Conservation (phyloP, 64 coral and sea anemone species). For the Stichodactyla helianthus region DNA sequence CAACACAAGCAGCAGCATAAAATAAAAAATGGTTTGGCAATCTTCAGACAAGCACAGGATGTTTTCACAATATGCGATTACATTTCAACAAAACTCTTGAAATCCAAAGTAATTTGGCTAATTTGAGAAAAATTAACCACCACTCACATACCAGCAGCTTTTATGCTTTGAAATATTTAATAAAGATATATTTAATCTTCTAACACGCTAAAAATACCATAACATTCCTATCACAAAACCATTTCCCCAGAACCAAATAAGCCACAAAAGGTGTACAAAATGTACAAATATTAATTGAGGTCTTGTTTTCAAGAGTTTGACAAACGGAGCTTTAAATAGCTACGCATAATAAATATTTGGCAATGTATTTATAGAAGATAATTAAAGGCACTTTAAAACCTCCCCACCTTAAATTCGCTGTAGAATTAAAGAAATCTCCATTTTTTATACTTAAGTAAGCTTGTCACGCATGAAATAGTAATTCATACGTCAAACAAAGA, state of each 20-base stretch:
- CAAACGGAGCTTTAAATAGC: background rate
- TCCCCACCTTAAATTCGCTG: background rate
- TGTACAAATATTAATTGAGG: background rate
- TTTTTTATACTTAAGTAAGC: background rate
- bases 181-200: background rate
- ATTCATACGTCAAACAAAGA: background rate
- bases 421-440: background rate
- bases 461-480: background rate
- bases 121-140: too few relatives aligned
- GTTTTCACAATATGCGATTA: too few relatives aligned
- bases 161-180: constrained; percentile 9
- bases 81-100: too few relatives aligned
- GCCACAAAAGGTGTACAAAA: background rate
- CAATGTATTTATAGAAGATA: background rate
- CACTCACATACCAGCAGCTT: background rate
- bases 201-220: background rate
- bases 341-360: background rate
- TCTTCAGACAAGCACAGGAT: too few relatives aligned
- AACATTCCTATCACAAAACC: background rate
- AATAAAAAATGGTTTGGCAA: too few relatives aligned
- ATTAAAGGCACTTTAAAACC: constrained; percentile 9
- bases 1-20: too few relatives aligned
- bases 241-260: background rate
- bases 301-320: background rate
- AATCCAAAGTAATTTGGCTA: too few relatives aligned